Evolutionary conservation across 2,888 invertebrate species (phyloP), one percentile per base, ranked within the genome.

Genomic region (Rhaphigaster nebulosa): DNA sequence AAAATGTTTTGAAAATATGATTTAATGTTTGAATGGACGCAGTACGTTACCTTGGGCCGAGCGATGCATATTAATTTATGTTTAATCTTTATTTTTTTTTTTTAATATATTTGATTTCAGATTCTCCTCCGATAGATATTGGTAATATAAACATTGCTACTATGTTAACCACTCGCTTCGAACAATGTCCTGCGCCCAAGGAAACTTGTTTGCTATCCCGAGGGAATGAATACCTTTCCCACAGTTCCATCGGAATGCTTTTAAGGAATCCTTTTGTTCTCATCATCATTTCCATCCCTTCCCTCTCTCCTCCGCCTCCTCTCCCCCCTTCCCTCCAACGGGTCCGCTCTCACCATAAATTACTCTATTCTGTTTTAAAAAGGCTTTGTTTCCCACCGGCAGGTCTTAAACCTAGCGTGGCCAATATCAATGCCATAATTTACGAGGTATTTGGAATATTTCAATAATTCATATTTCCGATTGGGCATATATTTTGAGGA

Each of bases 201-300:
- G 18, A 65, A 38, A 76, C 70, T 76, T 76, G 70, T 76, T 76
- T 38, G 70, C 34, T 1, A 76, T 38, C 20, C 70, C 70, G 3
- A 3, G 54, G 26, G 26, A 15, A 29, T 15, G 65, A 65, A 76
- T 76, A 76, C 70, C 70, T 70, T 38, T 6, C 34, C 20, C 6
- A 2, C 29, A 38, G 70, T 38, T 38, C 34, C 70, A 76, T 76
- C 70, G 70, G 70, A 76, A 76, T 76, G 70, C 70, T 76, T 76
- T 76, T 76, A 76, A 76, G 70, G 70, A 76, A 76, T 76, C 70
- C 70, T 76, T 76, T 76, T 76, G 70, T 76, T 76, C 70, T 76
- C 70, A 76, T 76, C 70, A 70, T 70, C 70, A 76, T 76, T 38
- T 38, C 23, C 38, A 18, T 38, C 70, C 70, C 70, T 4, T 29